Base-by-base conservation (phyloP, 2,797 vertebrate genomes). In the Premnoplex brunnescens region DNA sequence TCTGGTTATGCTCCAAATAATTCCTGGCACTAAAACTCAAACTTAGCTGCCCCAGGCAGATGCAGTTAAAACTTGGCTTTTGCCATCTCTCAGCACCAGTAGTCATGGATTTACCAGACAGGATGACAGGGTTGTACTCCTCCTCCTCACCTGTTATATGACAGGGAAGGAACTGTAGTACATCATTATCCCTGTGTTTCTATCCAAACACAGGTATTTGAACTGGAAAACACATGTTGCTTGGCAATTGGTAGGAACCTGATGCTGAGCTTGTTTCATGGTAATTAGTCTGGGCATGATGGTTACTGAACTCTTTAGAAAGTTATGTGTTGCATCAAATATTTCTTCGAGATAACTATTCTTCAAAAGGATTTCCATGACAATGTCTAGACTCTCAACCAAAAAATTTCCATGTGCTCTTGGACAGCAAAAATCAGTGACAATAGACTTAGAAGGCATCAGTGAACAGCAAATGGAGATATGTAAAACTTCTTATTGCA, bases 111-210 rank as follows among this genome's bases (percentile, higher is more conserved):
- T 84, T n/a, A 64, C 23, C 37, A 81, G 60, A 26, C 6, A 10
- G 51, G 30, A 56, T 9, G 37, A 49, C 18, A 46, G 62, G 44
- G 27, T 1, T 85, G n/a, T 37, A 54, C 24, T 92, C 75, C 82
- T 89, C 87, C 89, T 91, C 72, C 59, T 94, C 75, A 85, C 67
- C 72, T 92, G 67, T 77, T 64, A 30, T 21, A n/a, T 44, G 79
- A 43, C 59, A 78, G 54, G 32, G 34, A 41, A 80, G 36, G 68
- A 80, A 16, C 48, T 73, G 36, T 32, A 72, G 6, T 15, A 54
- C 44, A 19, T 68, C 37, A 3, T 58, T 60, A 11, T 52, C 52
- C 6, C 44, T 5, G 3, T 17, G 6, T 84, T 90, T 81, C 41
- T 43, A 49, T 56, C 54, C 62, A 49, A 83, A 67, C 28, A 32